A percentile compares a stretch with the other conserved stretches of the same genome.
Conservation (phyloP, 2,113 vertebrate species). For the Engraulis encrasicolus region DNA sequence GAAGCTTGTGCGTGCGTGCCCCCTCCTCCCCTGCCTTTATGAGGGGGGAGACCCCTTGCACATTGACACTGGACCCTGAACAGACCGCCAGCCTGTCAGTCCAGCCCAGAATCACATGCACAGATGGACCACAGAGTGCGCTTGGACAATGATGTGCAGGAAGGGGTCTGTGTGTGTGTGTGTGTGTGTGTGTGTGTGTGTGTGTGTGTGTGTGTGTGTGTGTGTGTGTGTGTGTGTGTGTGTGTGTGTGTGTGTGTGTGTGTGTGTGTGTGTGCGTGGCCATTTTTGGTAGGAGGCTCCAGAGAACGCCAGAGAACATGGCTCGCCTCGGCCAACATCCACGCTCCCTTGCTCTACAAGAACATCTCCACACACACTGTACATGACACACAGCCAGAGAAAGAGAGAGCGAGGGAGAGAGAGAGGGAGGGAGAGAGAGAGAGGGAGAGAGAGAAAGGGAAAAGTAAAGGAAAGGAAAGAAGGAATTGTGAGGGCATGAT, state of each 20-base stretch:
- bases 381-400: neutral
- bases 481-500: neutral
- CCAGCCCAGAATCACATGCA: conserved; percentile 51
- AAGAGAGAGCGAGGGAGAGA: neutral
- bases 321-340: neutral
- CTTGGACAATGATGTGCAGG: neutral
- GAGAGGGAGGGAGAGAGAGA: neutral
- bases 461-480: neutral
- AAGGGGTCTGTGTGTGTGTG: conserved; percentile 10
- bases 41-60: conserved; percentile 51
- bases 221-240: conserved; percentile 12
- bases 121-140: conserved; percentile 40
- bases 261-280: neutral
- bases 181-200: neutral
- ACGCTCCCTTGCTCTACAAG: neutral
- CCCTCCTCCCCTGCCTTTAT: conserved; percentile 39
- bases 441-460: neutral
- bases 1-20: conserved; percentile 41
- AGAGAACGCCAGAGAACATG: neutral
- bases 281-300: neutral
- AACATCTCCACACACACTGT: neutral
- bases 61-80: conserved; percentile 44
- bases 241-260: neutral
- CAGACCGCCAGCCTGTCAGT: conserved; percentile 43
- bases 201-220: neutral